A percentile compares a stretch with the other conserved stretches of the same genome.
Evolutionary conservation across 30 jellyfish, hydroid and myxozoan species (phyloP).

Genomic region (Hydractinia symbiolongicarpus): DNA sequence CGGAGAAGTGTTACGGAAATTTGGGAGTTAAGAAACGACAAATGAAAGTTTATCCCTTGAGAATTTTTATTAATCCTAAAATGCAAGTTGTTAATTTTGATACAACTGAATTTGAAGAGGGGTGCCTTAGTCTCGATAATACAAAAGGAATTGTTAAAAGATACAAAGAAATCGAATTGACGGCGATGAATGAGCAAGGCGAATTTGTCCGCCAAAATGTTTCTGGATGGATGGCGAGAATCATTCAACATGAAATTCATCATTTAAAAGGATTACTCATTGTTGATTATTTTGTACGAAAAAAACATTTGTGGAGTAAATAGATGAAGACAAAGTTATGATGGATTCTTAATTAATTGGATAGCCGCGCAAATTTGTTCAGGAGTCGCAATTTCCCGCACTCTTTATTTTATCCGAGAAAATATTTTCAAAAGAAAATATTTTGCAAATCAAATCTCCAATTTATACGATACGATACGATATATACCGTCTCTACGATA

Average conservation of each 20-base stretch:
- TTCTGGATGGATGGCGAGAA: slow-evolving; percentile 37
- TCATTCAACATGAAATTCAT: slow-evolving; percentile 37
- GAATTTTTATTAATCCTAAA: slow-evolving; percentile 26
- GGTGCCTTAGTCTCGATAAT: slow-evolving; percentile 21
- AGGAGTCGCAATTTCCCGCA: too few relatives aligned
- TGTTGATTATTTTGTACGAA: slow-evolving; percentile 11
- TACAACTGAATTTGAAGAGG: slow-evolving; percentile 33
- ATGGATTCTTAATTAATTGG: too few relatives aligned
- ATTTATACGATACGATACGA: too few relatives aligned
- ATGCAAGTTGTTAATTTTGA: slow-evolving; percentile 11
- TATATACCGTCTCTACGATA: too few relatives aligned
- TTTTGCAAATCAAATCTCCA: too few relatives aligned
- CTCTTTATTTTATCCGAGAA: too few relatives aligned
- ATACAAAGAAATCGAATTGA: slow-evolving; percentile 10
- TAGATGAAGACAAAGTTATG: too few relatives aligned
- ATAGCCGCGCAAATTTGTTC: too few relatives aligned
- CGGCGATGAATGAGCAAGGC: slow-evolving; percentile 2
- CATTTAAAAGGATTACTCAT: slow-evolving; percentile 34
- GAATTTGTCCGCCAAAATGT: neutral
- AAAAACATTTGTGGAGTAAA: neutral
- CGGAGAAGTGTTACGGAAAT: slow-evolving; percentile 13
- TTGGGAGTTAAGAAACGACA: slow-evolving; percentile 20
- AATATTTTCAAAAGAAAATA: too few relatives aligned
- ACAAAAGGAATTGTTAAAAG: slow-evolving; percentile 20
- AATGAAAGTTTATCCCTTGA: slow-evolving; percentile 21